phyloP scores from a whole-genome alignment of 2,888 invertebrate genomes.

The Nomada hirtipes region DNA sequence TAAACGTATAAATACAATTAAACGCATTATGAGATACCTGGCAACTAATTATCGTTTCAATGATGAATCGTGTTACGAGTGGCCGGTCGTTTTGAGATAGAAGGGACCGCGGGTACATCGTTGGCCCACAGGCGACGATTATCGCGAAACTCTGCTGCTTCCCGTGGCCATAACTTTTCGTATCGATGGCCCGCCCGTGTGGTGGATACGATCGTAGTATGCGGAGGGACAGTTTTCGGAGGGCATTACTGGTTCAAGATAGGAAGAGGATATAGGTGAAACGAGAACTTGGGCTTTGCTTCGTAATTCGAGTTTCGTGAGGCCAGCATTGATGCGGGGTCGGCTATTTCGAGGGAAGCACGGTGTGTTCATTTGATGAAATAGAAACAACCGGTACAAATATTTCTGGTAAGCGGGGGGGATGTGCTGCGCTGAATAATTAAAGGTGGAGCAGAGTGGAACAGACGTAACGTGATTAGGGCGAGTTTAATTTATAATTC shows the following conservation, averaged over 20 bases:
- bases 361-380: neutral
- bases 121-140: constrained; percentile 28
- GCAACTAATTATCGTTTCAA: constrained; percentile 48
- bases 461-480: neutral
- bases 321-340: neutral
- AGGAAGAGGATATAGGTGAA: neutral
- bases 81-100: neutral
- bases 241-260: neutral
- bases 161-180: constrained; percentile 36
- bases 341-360: neutral
- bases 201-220: too few relatives aligned
- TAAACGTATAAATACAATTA: constrained; percentile 48
- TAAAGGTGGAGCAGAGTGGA: neutral
- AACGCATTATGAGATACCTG: constrained; percentile 48
- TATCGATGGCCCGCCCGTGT: constrained; percentile 19
- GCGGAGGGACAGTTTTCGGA: neutral
- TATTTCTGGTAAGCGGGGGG: neutral
- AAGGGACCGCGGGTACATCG: constrained; percentile 5
- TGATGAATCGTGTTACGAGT: constrained; percentile 38
- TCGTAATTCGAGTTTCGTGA: neutral
- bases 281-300: neutral
- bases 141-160: constrained; percentile 24
- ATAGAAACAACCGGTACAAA: neutral
- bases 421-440: too few relatives aligned
- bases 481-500: too few relatives aligned